Conservation (phyloP, 1,140 invertebrate species). For the Eueides isabella region DNA sequence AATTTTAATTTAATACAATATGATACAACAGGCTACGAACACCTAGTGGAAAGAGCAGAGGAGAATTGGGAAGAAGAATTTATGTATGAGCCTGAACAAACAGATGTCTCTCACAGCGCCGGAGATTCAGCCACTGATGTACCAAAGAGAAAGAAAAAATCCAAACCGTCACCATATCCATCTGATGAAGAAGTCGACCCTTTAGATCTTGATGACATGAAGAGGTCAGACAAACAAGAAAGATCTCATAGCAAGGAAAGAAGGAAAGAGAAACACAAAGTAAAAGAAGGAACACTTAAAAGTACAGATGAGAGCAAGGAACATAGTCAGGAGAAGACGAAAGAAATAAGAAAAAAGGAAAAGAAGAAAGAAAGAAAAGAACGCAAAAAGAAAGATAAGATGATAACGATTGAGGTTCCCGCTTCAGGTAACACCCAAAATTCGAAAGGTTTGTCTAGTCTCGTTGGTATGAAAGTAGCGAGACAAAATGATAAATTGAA, state of each 20-base stretch:
- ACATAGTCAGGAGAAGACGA: slow-evolving; percentile 38
- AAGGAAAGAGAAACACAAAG: slow-evolving; percentile 49
- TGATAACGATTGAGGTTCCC: background rate
- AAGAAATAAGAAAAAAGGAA: slow-evolving; percentile 39
- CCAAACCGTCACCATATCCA: slow-evolving; percentile 22
- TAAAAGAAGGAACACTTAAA: slow-evolving; percentile 48
- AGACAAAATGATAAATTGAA: slow-evolving; percentile 29
- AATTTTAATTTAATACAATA: background rate
- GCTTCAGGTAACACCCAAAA: slow-evolving; percentile 22
- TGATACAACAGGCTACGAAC: slow-evolving; percentile 72
- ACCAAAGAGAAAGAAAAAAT: slow-evolving; percentile 53
- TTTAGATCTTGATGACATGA: slow-evolving; percentile 52
- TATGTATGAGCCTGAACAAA: slow-evolving; percentile 40
- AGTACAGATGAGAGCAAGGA: slow-evolving; percentile 45
- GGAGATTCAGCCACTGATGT: slow-evolving; percentile 30
- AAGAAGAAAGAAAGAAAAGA: slow-evolving; percentile 43
- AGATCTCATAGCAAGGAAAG: slow-evolving; percentile 56
- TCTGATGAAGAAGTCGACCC: slow-evolving; percentile 62
- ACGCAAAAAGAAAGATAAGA: slow-evolving; percentile 45
- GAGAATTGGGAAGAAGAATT: slow-evolving; percentile 53
- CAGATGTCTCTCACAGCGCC: slow-evolving; percentile 43
- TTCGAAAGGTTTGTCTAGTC: slow-evolving; percentile 43
- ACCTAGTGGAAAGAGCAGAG: slow-evolving; percentile 71
- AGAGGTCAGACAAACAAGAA: slow-evolving; percentile 51
- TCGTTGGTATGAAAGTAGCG: slow-evolving; percentile 63